Evolutionary conservation across 2,888 invertebrate genomes (phyloP).

Genomic region (Erpobdella octoculata): DNA sequence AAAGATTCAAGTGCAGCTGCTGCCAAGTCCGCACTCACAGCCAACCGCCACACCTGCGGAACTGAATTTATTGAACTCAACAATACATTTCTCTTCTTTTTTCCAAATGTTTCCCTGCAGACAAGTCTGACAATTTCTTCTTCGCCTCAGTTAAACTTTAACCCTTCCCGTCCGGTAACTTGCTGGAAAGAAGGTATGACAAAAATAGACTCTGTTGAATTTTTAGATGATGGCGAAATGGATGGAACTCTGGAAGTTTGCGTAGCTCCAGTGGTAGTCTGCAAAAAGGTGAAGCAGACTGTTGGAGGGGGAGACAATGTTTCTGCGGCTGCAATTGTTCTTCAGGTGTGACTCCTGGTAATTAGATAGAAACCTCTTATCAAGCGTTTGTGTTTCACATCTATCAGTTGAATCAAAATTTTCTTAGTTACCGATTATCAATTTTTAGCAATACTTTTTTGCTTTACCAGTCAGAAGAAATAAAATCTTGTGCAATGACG

Average conservation of each 20-base stretch:
- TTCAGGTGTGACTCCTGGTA: constrained; percentile 45
- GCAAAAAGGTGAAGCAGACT: constrained; percentile 70
- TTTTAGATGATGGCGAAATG: neutral
- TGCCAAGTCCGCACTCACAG: constrained; percentile 73
- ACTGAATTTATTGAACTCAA: constrained; percentile 57
- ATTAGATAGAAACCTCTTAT: neutral
- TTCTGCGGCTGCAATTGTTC: constrained; percentile 70
- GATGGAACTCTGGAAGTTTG: constrained; percentile 58
- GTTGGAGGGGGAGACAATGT: constrained; percentile 80
- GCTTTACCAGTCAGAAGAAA: no score
- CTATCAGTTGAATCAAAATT: no score
- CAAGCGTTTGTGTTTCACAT: neutral
- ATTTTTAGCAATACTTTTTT: no score
- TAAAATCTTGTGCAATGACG: no score
- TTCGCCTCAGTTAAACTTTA: neutral
- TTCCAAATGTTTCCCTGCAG: constrained; percentile 58
- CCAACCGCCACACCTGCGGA: constrained; percentile 73
- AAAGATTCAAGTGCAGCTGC: constrained; percentile 69
- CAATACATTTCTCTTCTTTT: neutral
- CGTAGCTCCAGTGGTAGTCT: constrained; percentile 74
- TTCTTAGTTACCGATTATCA: no score
- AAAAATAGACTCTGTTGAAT: neutral
- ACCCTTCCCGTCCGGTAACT: constrained; percentile 64
- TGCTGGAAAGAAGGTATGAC: constrained; percentile 66
- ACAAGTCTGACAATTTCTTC: constrained; percentile 61